Evolutionary conservation across 2,797 vertebrate species (phyloP), one percentile per base, ranked within the genome.

Genomic region (Anomalospiza imberbis): DNA sequence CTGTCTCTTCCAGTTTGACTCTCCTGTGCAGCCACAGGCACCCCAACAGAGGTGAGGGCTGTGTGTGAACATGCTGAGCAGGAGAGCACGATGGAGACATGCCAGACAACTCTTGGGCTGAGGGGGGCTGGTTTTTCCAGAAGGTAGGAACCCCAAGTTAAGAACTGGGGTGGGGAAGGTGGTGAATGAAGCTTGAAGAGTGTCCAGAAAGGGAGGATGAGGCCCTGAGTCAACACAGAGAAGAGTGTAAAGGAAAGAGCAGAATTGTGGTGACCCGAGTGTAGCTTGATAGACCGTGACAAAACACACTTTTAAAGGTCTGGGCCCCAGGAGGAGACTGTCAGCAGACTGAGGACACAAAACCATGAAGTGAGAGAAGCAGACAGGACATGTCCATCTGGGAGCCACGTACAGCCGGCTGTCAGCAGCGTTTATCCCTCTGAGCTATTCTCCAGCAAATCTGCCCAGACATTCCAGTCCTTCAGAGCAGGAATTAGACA

Each of bases 261-360:
- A 31, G 80, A 75, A 47, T 3, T 78, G 88, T 75, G 67, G 66
- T 86, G 88, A 95, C 77, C 77, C 14, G 2, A 88, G 80, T 21
- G 77, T 47, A 93, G 87, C 82, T 89, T 77, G 85, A 92, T 34
- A 76, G 95, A 92, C 78, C 62, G 1, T 93, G 87, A 91, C 93
- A 94, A 94, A 92, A 88, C 57, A 91, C 85, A 74, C 91, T 91
- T 66, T 45, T 51, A 88, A 91, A 92, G 87, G 73, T 28, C 93
- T 91, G 54, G 61, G 89, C 81, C 89, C 81, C 92, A n/a, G 83
- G 82, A 88, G 91, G 78, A 83, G 81, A 77, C 78, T 91, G 87
- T 71, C 82, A 92, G 85, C 81, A 89, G 74, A 32, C 58, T 74
- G 57, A 13, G 87, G 93, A 89, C 72, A 91, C 85, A 65, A 79